These are phyloP conservation scores for Teleogryllus oceanicus DNA, from an alignment of 2,888 invertebrate species.

Conservation along the genomic window DNA sequence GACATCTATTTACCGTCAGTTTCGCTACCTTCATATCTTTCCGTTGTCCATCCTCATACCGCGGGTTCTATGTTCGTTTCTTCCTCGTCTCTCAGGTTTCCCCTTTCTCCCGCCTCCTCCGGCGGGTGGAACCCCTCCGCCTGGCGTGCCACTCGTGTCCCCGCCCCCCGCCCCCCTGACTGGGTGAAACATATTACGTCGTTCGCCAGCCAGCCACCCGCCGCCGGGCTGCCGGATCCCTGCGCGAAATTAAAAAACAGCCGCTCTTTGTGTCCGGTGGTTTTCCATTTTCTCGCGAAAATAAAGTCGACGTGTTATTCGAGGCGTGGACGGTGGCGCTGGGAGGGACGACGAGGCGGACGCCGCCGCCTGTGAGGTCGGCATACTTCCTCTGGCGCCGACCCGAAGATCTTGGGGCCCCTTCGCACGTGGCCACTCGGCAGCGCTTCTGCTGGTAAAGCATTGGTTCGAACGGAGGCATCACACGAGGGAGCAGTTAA, in stretches of 20 bases:
- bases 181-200: too few species aligned
- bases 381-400: too few species aligned
- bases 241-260: constrained; percentile 18
- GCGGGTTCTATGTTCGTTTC: not conserved
- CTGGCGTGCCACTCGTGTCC: not conserved
- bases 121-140: not conserved
- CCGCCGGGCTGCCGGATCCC: not conserved
- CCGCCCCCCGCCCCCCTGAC: too few species aligned
- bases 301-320: constrained; percentile 18
- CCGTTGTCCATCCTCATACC: not conserved
- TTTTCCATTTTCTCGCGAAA: constrained; percentile 18
- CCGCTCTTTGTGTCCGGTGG: constrained; percentile 18
- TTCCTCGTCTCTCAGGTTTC: not conserved
- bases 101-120: not conserved
- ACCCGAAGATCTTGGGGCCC: too few species aligned
- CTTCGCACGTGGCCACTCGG: too few species aligned
- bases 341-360: too few species aligned
- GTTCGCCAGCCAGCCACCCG: too few species aligned
- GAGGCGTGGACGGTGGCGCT: not conserved
- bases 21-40: not conserved
- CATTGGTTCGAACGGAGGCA: too few species aligned
- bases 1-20: too few species aligned
- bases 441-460: too few species aligned
- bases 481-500: too few species aligned
- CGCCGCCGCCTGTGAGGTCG: too few species aligned